phyloP scores from a whole-genome alignment of 2,888 invertebrate genomes.

The Sarcophaga subvicina region DNA sequence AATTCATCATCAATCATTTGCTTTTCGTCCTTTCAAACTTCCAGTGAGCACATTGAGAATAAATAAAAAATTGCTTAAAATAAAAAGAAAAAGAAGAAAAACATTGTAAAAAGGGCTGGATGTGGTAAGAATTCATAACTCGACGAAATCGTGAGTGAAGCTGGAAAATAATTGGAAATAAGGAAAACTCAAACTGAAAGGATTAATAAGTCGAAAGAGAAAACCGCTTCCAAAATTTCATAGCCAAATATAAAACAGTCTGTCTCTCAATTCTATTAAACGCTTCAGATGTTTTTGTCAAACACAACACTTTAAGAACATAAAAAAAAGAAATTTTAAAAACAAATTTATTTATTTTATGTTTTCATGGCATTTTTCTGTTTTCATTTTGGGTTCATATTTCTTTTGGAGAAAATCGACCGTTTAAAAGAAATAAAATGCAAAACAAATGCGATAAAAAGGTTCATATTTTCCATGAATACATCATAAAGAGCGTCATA shows the following conservation, averaged over 20 bases:
- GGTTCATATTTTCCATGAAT: too few species aligned
- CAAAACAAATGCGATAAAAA: too few species aligned
- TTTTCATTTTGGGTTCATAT: not conserved
- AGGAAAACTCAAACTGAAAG: not conserved
- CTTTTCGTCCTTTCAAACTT: constrained; percentile 12
- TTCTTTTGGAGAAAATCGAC: not conserved
- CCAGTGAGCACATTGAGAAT: too few species aligned
- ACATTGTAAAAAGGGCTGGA: not conserved
- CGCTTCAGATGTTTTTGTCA: constrained; percentile 37
- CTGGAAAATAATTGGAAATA: not conserved
- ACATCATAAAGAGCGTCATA: too few species aligned
- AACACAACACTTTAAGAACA: not conserved
- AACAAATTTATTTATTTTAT: not conserved
- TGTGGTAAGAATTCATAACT: constrained; percentile 12
- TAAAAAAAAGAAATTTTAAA: not conserved
- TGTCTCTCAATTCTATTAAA: constrained; percentile 38
- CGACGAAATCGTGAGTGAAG: constrained; percentile 17
- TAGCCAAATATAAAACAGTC: not conserved
- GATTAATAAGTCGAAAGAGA: constrained; percentile 36
- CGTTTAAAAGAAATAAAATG: too few species aligned
- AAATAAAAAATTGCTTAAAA: too few species aligned
- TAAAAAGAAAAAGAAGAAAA: not conserved
- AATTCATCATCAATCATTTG: constrained; percentile 10
- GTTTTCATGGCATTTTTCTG: not conserved
- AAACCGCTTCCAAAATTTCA: not conserved